Evolutionary conservation across 2,888 invertebrate species (phyloP), one percentile per base, ranked within the genome.

Genomic region (Agrenia bidenticulata): DNA sequence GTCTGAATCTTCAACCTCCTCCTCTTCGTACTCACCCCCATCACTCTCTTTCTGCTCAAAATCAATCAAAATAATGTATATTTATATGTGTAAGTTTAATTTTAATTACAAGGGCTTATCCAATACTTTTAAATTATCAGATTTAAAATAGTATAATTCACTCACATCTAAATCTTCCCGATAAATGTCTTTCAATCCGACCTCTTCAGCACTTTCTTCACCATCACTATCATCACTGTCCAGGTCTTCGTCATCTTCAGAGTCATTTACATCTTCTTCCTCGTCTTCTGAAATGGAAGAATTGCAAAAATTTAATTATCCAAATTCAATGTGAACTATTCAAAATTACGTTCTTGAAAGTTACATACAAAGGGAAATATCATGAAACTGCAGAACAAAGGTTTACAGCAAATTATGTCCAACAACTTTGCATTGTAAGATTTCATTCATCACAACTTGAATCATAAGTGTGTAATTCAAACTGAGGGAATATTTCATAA

Each of bases 101-200:
- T n/a, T n/a, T n/a, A n/a, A n/a, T n/a, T 32, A 32, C 32, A 32
- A 32, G 11, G 32, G n/a, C n/a, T n/a, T n/a, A n/a, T n/a, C n/a
- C n/a, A n/a, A n/a, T n/a, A n/a, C n/a, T n/a, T n/a, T n/a, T n/a
- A n/a, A n/a, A n/a, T n/a, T n/a, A n/a, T n/a, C n/a, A n/a, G n/a
- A n/a, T n/a, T n/a, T n/a, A n/a, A n/a, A n/a, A n/a, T n/a, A n/a
- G n/a, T n/a, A n/a, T n/a, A n/a, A n/a, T n/a, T n/a, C 5, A 32
- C 80, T 83, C 79, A 88, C 88, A 81, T 82, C 87, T 77, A 83
- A 82, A 76, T 87, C 84, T 78, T 85, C 85, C 80, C 87, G 87
- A 77, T 88, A 86, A 72, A 88, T 86, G 78, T 86, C 85, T 66
- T 86, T 85, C 69, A 90, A 85, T 64, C 87, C 85, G 76, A 88